Base-by-base conservation (phyloP, 2,797 vertebrate genomes). In the Chiloscyllium punctatum region DNA sequence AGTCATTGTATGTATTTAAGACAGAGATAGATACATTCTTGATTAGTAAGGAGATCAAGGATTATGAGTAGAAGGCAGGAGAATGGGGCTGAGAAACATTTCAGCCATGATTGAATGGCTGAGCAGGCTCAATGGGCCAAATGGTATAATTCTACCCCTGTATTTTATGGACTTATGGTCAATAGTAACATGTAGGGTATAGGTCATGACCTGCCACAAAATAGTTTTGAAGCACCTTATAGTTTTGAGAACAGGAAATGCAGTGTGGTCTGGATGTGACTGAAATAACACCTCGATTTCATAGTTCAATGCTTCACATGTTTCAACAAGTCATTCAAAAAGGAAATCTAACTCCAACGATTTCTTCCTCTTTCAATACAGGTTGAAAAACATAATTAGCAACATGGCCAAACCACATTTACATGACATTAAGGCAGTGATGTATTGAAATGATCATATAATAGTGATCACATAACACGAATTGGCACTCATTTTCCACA, bases 351-450 rank as follows among this genome's bases (percentile, higher is more conserved):
- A n/a, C 53, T 88, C 86, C 16, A n/a, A 66, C 25, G 66, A 91
- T 91, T 91, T 27, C 84, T 86, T 86, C 84, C 84, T 51, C 84
- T 86, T 86, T 66, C 57, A 91, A 91, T 68, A 33, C n/a, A 91
- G 62, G 57, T 91, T 91, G 57, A 37, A 66, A 33, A 91, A 37
- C 66, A n/a, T 66, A 91, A 62, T n/a, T 66, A 66, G 53, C 62
- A 66, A 66, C 88, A 37, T 16, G 5, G 30, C 25, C 62, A 66
- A 62, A 21, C 33, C 33, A 33, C 57, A n/a, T 25, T 88, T 88
- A 18, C 18, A 16, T 91, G 11, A 91, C 16, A 15, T 66, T 66
- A 91, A 91, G 57, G 57, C 30, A 33, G 21, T 33, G 30, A 33
- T 8, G 7, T 62, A 57, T 48, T 91, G 88, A 62, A 4, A 30